Percentiles rank a stretch among this genome's conserved stretches.
phyloP scores from a whole-genome alignment of 2,797 vertebrate genomes.

The Pelobates cultripes region DNA sequence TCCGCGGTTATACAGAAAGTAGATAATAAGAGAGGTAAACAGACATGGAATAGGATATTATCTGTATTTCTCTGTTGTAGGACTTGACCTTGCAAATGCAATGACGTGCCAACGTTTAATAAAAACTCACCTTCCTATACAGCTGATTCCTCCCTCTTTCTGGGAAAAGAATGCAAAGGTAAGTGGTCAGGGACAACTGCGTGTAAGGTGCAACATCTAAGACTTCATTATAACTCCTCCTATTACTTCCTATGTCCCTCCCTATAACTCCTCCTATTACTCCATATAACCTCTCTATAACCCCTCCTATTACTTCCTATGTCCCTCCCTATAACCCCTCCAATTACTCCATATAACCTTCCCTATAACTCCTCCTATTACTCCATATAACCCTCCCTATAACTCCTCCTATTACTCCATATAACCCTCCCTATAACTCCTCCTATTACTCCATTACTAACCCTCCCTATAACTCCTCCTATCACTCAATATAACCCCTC shows the following conservation, averaged over 20 bases:
- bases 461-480: neutral
- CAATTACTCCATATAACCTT: neutral
- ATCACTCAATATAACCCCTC: neutral
- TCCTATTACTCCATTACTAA: neutral
- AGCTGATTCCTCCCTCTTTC: slow-evolving; percentile 81
- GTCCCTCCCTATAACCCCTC: neutral
- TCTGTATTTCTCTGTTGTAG: slow-evolving; percentile 42
- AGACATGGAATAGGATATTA: too few species aligned
- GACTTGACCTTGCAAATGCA: slow-evolving; percentile 59
- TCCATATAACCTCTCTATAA: neutral
- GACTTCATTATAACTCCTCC: neutral
- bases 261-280: slow-evolving; percentile 1
- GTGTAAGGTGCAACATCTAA: neutral
- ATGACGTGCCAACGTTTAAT: slow-evolving; percentile 78
- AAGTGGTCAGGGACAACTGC: slow-evolving; percentile 12
- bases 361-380: slow-evolving; percentile 9
- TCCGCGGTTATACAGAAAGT: too few species aligned
- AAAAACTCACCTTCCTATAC: slow-evolving; percentile 83
- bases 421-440: neutral
- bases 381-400: slow-evolving; percentile 1
- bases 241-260: neutral
- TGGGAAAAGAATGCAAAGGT: slow-evolving; percentile 82
- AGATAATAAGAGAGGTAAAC: too few species aligned
- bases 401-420: slow-evolving; percentile 8
- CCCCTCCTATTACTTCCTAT: neutral